phyloP scores from a whole-genome alignment of 92 coral and sea anemone genomes.

The Palythoa grandis region DNA sequence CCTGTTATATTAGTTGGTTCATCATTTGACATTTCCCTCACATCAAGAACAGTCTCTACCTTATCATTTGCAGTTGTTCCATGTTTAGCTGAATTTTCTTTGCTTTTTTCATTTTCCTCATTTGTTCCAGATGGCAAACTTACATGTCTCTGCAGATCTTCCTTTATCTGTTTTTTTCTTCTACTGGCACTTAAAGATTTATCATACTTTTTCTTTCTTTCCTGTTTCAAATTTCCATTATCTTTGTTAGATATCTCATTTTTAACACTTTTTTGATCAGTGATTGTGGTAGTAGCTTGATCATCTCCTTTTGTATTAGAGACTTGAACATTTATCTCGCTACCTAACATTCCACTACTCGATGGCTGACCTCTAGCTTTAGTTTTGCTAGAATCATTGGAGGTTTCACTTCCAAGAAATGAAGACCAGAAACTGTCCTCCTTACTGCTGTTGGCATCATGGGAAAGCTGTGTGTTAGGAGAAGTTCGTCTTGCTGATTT shows the following conservation, averaged over 20 bases:
- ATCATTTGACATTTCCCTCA: background rate
- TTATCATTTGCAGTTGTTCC: background rate
- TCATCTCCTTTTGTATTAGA: background rate
- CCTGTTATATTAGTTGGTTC: background rate
- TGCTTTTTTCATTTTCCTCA: conserved; percentile 20
- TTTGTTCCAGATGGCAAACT: background rate
- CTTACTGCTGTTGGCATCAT: conserved; percentile 26
- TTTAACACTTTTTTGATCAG: background rate
- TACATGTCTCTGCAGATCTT: background rate
- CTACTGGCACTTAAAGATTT: background rate
- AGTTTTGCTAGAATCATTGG: background rate
- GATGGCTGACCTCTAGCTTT: conserved; percentile 38
- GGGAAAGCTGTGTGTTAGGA: conserved; percentile 32
- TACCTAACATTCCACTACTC: conserved; percentile 36
- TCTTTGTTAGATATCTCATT: background rate
- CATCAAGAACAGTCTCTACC: background rate
- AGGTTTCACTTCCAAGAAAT: conserved; percentile 67
- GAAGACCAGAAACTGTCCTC: conserved; percentile 86
- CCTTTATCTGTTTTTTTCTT: background rate
- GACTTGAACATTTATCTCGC: background rate
- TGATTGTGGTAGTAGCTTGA: background rate
- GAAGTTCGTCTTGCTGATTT: conserved; percentile 24
- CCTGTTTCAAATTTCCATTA: background rate
- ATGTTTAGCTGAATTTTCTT: background rate
- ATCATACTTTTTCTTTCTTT: background rate